Evolutionary conservation across 2,888 invertebrate species (phyloP).

Genomic region (Thymelicus lineola): DNA sequence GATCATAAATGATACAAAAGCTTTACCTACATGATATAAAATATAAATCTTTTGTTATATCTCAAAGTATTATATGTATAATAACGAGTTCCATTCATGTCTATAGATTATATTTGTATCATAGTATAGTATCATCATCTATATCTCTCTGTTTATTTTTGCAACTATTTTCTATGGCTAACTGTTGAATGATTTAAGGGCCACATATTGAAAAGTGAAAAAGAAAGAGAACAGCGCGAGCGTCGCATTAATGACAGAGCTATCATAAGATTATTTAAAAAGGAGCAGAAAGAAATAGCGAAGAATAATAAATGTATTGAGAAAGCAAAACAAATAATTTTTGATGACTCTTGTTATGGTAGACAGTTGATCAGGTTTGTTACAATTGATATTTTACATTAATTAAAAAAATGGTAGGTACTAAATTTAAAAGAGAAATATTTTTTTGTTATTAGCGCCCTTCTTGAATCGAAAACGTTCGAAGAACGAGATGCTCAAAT

Average conservation of each 20-base stretch:
- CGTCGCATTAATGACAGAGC: slow-evolving; percentile 48
- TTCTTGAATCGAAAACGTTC: slow-evolving; percentile 58
- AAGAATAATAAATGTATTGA: slow-evolving; percentile 49
- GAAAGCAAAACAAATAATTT: slow-evolving; percentile 59
- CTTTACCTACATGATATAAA: neutral
- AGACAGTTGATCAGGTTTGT: slow-evolving; percentile 58
- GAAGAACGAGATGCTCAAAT: slow-evolving; percentile 65
- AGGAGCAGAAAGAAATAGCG: slow-evolving; percentile 36
- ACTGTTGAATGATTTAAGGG: slow-evolving; percentile 47
- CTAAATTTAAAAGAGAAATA: neutral
- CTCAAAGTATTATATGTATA: too few species aligned
- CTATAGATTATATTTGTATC: neutral
- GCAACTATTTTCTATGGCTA: too few species aligned
- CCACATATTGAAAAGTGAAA: slow-evolving; percentile 47
- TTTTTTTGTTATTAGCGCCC: slow-evolving; percentile 51
- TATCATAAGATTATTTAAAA: slow-evolving; percentile 45
- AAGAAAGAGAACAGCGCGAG: slow-evolving; percentile 49
- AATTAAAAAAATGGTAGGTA: neutral
- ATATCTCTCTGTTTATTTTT: too few species aligned
- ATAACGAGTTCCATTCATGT: neutral
- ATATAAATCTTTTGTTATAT: neutral
- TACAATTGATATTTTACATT: neutral
- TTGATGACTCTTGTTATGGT: slow-evolving; percentile 62
- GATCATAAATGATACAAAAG: neutral
- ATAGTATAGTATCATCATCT: neutral